Evolutionary conservation across 2,888 invertebrate genomes (phyloP).

Genomic region (Hoplodrina ambigua): DNA sequence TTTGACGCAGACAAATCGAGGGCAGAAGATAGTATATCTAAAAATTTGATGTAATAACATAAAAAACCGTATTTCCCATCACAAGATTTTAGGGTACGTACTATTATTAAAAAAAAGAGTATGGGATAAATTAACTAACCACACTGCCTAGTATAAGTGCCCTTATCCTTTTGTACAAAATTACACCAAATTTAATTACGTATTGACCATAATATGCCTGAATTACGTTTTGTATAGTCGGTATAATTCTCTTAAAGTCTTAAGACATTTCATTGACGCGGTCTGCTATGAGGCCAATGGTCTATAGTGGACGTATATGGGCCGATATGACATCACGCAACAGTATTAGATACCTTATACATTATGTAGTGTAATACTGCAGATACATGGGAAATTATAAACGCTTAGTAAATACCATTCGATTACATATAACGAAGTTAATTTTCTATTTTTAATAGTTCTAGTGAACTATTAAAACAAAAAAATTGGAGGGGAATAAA

Average conservation of each 20-base stretch:
- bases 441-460: no score
- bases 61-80: no score
- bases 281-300: conserved; percentile 56
- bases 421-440: background rate
- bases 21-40: no score
- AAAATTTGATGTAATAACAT: no score
- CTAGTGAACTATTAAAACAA: background rate
- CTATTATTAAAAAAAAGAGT: no score
- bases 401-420: background rate
- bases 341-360: conserved; percentile 33
- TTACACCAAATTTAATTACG: background rate
- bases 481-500: background rate
- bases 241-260: conserved; percentile 13
- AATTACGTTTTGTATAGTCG: background rate
- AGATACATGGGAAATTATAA: conserved; percentile 16
- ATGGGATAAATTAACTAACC: no score
- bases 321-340: conserved; percentile 44
- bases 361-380: background rate
- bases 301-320: conserved; percentile 42
- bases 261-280: conserved; percentile 36
- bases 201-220: background rate
- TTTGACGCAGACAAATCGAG: no score
- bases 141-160: no score
- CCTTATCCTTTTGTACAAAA: no score
- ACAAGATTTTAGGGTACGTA: no score